Percentiles rank a stretch among this genome's conserved stretches.
Conservation (phyloP, 2,113 vertebrate genomes). For the Martes martes region DNA sequence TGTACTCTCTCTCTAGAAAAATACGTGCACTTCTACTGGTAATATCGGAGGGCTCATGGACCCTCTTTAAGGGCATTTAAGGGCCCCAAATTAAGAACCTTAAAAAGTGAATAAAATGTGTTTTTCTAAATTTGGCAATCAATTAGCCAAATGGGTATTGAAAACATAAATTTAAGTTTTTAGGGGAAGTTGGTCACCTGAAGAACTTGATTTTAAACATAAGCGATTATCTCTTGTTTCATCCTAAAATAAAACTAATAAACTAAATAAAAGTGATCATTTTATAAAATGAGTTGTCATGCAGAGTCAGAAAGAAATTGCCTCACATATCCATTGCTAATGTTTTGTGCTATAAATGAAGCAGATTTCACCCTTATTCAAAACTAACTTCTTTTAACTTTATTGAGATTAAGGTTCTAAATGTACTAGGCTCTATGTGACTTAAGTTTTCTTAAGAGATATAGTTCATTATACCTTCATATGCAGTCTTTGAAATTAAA, state of each 20-base stretch:
- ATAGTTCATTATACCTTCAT: not conserved
- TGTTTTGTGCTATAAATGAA: conserved; percentile 11
- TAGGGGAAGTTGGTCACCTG: conserved; percentile 45
- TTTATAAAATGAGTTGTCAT: conserved; percentile 24
- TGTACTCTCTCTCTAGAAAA: not conserved
- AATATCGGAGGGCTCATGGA: not conserved
- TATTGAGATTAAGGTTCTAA: conserved; percentile 26
- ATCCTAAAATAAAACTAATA: conserved; percentile 17
- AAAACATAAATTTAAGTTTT: not conserved
- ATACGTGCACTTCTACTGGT: not conserved
- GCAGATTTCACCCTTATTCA: conserved; percentile 18
- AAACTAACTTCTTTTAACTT: conserved; percentile 7
- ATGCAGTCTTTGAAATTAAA: conserved; percentile 32
- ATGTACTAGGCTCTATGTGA: not conserved
- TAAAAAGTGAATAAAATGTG: not conserved
- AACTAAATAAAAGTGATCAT: conserved; percentile 41
- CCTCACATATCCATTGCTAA: not conserved
- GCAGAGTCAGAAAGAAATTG: not conserved
- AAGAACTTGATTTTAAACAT: conserved; percentile 53
- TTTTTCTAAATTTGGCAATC: not conserved
- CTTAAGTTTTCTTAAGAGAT: conserved; percentile 42
- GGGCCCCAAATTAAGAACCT: not conserved
- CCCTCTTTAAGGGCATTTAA: not conserved
- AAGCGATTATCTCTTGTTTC: conserved; percentile 13
- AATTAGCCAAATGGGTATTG: not conserved